phyloP scores from a whole-genome alignment of 2,113 vertebrate species.

The Conger conger region DNA sequence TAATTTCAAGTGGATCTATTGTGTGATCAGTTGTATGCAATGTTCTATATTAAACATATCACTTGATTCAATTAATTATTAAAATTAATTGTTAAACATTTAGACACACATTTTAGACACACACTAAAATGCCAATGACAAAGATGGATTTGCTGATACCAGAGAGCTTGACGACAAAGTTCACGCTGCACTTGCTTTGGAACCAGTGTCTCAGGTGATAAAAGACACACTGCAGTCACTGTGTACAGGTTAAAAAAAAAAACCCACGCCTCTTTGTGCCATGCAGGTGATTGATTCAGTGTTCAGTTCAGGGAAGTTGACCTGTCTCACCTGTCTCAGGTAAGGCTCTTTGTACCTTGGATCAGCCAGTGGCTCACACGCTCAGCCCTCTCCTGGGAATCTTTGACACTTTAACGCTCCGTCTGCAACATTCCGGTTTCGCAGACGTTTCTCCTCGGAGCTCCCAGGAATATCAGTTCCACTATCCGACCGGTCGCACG shows the following conservation, averaged over 20 bases:
- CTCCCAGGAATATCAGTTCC: constrained; percentile 31
- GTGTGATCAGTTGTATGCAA: background rate
- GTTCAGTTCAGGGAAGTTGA: background rate
- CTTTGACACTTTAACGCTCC: background rate
- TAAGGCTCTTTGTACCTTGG: background rate
- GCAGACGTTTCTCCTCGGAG: too few species aligned
- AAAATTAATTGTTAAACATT: too few species aligned
- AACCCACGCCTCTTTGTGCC: background rate
- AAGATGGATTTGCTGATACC: background rate
- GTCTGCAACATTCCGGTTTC: background rate
- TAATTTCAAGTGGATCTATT: background rate
- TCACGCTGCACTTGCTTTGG: background rate
- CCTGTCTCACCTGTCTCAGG: background rate
- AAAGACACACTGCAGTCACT: background rate
- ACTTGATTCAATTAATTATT: background rate
- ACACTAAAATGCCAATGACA: background rate
- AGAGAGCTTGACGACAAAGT: background rate
- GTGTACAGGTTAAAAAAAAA: background rate
- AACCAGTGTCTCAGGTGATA: background rate
- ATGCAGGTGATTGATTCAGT: background rate
- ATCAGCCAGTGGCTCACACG: background rate
- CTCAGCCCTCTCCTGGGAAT: constrained; percentile 13
- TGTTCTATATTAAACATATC: background rate
- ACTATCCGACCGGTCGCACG: background rate
- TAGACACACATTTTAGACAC: too few species aligned